These are phyloP conservation scores for Tuberolachnus salignus DNA, from an alignment of 2,888 invertebrate species.

Conservation along the genomic window DNA sequence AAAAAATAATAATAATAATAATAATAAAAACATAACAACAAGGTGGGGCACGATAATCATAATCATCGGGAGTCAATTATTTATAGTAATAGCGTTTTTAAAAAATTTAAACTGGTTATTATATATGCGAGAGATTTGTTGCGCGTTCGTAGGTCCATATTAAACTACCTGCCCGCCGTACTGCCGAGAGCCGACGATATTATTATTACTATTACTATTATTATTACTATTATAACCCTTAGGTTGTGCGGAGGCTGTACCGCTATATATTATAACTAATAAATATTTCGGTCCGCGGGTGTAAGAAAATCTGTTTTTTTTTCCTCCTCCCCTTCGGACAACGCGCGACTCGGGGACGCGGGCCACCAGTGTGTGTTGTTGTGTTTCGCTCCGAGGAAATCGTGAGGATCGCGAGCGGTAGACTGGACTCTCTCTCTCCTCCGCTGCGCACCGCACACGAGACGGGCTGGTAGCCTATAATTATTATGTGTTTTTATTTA, in stretches of 20 bases:
- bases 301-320: constrained; percentile 26
- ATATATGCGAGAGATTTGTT: neutral
- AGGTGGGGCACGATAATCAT: constrained; percentile 28
- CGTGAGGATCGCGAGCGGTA: constrained; percentile 25
- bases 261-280: neutral
- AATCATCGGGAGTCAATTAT: constrained; percentile 47
- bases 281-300: constrained; percentile 23
- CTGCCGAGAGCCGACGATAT: too few species aligned
- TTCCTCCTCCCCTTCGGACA: neutral
- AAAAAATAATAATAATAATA: too few species aligned
- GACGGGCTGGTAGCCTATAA: constrained; percentile 20
- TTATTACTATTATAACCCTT: constrained; percentile 43
- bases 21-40: neutral
- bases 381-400: constrained; percentile 48
- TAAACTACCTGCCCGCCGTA: constrained; percentile 10
- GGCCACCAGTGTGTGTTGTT: neutral
- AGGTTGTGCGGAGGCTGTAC: constrained; percentile 46
- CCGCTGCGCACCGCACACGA: too few species aligned
- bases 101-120: constrained; percentile 39
- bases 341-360: neutral
- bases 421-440: constrained; percentile 47
- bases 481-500: constrained; percentile 37
- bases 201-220: too few species aligned
- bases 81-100: constrained; percentile 43
- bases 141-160: constrained; percentile 20